phyloP scores from a whole-genome alignment of 2,797 vertebrate species.

The Galaxias olidus region DNA sequence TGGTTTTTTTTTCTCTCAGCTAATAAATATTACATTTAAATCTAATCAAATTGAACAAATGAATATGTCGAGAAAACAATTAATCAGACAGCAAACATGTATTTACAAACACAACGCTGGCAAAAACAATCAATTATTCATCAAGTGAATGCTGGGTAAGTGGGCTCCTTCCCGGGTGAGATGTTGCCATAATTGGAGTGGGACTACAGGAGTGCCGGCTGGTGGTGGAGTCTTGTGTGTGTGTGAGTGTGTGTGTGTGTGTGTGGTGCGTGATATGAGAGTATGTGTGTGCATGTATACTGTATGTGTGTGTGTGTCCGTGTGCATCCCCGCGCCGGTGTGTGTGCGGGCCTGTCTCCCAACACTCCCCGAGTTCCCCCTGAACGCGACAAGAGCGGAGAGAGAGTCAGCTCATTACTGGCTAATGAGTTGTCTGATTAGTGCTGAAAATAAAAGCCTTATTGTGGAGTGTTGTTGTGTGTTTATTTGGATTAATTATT shows the following conservation, averaged over 20 bases:
- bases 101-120: slow-evolving; percentile 76
- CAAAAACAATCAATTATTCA: slow-evolving; percentile 81
- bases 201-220: slow-evolving; percentile 61
- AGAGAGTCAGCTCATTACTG: slow-evolving; percentile 70
- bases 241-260: slow-evolving; percentile 28
- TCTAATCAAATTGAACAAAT: slow-evolving; percentile 76
- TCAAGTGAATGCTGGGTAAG: slow-evolving; percentile 70
- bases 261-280: slow-evolving; percentile 4
- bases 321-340: slow-evolving; percentile 15
- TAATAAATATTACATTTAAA: slow-evolving; percentile 75
- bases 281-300: background rate
- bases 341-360: slow-evolving; percentile 34
- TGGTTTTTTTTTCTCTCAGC: slow-evolving; percentile 42
- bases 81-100: slow-evolving; percentile 71
- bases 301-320: slow-evolving; percentile 22
- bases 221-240: slow-evolving; percentile 41
- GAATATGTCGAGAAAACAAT: slow-evolving; percentile 74
- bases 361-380: slow-evolving; percentile 58
- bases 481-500: slow-evolving; percentile 81
- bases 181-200: slow-evolving; percentile 78
- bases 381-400: slow-evolving; percentile 66
- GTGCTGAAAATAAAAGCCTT: slow-evolving; percentile 71
- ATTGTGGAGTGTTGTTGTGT: slow-evolving; percentile 69
- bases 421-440: slow-evolving; percentile 80
- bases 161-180: slow-evolving; percentile 76